A percentile compares a stretch with the other conserved stretches of the same genome.
Evolutionary conservation across 2,888 invertebrate genomes (phyloP).

Genomic region (Saturnia pavonia): DNA sequence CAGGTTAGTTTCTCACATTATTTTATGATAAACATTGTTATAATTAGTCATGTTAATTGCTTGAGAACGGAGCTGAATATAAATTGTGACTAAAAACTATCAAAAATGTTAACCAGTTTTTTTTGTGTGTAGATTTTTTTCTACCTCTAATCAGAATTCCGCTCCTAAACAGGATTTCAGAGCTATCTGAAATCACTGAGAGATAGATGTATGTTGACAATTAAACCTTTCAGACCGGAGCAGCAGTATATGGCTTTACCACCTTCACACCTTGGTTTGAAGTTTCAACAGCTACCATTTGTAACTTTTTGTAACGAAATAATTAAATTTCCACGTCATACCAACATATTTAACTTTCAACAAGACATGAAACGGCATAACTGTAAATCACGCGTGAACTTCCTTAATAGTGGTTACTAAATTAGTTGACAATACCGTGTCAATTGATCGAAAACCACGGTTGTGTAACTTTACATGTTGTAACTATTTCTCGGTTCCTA

Average conservation of each 20-base stretch:
- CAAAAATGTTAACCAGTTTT: conserved; percentile 4
- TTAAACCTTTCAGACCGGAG: no score
- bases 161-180: neutral
- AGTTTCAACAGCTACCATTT: no score
- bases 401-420: neutral
- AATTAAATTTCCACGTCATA: neutral
- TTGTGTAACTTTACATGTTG: neutral
- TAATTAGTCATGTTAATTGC: conserved; percentile 2
- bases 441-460: neutral
- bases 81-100: neutral
- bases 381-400: neutral
- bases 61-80: neutral
- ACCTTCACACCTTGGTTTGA: no score
- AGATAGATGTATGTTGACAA: neutral
- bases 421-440: neutral
- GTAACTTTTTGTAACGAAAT: neutral
- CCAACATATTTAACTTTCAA: neutral
- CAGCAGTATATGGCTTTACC: no score
- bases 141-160: no score
- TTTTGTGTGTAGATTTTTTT: no score
- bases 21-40: neutral
- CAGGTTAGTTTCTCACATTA: conserved; percentile 73
- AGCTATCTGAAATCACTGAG: neutral
- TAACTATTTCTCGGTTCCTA: neutral
- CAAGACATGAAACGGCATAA: neutral